Evolutionary conservation across 1,140 invertebrate genomes (phyloP).

Genomic region (Globodera rostochiensis): DNA sequence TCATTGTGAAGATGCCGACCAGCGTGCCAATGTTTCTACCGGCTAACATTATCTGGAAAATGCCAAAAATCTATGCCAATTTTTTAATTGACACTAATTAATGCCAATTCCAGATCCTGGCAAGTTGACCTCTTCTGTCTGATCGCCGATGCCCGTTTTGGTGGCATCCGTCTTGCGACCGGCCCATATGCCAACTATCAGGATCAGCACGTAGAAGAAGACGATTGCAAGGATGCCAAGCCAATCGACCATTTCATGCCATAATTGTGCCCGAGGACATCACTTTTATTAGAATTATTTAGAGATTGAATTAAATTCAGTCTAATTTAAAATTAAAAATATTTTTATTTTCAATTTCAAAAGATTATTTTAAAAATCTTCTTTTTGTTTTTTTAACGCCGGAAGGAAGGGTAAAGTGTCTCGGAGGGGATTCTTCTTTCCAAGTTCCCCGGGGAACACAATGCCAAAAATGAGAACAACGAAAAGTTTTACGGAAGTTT

Average conservation of each 20-base stretch:
- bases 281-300: too few relatives aligned
- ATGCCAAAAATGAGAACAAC: constrained; percentile 10
- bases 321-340: too few relatives aligned
- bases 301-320: too few relatives aligned
- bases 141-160: constrained; percentile 73
- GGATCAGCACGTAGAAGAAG: constrained; percentile 87
- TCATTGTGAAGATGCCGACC: constrained; percentile 97
- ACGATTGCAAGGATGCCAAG: constrained; percentile 84
- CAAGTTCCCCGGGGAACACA: constrained; percentile 10
- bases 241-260: constrained; percentile 45
- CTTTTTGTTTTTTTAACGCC: not conserved
- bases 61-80: not conserved
- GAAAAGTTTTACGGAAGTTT: not conserved
- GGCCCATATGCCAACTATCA: constrained; percentile 91
- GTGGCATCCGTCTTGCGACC: constrained; percentile 79
- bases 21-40: constrained; percentile 86
- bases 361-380: too few relatives aligned
- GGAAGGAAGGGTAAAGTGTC: not conserved
- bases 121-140: constrained; percentile 45
- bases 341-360: too few relatives aligned
- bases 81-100: not conserved
- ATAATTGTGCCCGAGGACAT: not conserved
- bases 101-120: too few relatives aligned
- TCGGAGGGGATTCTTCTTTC: not conserved
- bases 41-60: constrained; percentile 86